Base-by-base conservation (phyloP, 2,113 vertebrate species). In the Phainopepla nitens region DNA sequence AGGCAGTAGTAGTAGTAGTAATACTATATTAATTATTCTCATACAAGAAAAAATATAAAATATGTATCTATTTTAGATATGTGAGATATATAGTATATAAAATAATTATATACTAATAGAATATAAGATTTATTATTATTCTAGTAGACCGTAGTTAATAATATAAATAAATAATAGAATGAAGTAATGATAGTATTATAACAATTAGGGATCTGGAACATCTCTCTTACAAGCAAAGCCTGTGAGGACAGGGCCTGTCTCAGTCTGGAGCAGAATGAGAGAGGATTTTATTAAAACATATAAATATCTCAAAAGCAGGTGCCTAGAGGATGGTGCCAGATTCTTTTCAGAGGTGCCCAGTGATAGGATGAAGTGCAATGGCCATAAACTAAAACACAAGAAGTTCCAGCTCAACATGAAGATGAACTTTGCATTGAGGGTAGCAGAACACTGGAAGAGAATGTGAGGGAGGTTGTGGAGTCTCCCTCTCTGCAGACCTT, bases 171-270 rank as follows among this genome's bases (percentile, higher is more conserved):
- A 35, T 42, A 78, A 28, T 44, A 44, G 1, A 28, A 14, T 42
- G 1, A 28, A 64, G 29, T 24, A 29, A 64, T 53, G 1, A 28
- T 29, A 35, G 15, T 15, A 53, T 11, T 42, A 29, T 29, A 24
- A 36, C 39, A 29, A 29, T 65, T 13, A 49, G 35, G 41, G 10
- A 33, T n/a, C 19, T 47, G 29, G 35, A 65, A 33, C n/a, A n/a
- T 28, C 23, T 47, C 3, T 15, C 23, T 64, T 54, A 45, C 7
- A 33, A 57, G 35, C 29, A 75, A 54, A 75, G 42, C 17, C 15
- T 41, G 10, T 4, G 2, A 45, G 13, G 41, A 36, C 0, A 0
- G 27, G 47, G 31, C 16, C 11, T 54, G 9, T 27, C 14, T 44
- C 33, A 60, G 25, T 42, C 24, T 53, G 23, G 22, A 54, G 23